Percentiles rank a stretch among this genome's conserved stretches.
Conservation (phyloP, 2,113 vertebrate species). For the Heliornis fulica region DNA sequence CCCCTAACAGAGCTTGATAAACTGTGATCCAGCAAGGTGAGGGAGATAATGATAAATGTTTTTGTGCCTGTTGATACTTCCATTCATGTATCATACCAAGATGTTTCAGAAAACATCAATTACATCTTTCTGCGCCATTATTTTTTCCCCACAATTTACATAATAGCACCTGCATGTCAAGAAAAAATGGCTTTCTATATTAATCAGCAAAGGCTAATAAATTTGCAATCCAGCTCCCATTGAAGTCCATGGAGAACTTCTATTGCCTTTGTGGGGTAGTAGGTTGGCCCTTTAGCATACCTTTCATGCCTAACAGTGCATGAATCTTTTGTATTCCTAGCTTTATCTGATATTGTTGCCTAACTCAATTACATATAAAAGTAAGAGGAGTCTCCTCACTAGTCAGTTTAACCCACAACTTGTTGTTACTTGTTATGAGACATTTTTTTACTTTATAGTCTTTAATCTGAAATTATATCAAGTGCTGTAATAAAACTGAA, state of each 20-base stretch:
- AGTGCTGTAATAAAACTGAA: slow-evolving; percentile 60
- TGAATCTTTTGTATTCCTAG: slow-evolving; percentile 59
- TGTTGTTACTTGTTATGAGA: slow-evolving; percentile 61
- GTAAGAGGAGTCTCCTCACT: background rate
- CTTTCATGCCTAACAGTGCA: slow-evolving; percentile 58
- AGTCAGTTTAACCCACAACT: slow-evolving; percentile 15
- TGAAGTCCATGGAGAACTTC: background rate
- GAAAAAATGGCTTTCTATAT: background rate
- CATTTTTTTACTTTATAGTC: slow-evolving; percentile 65
- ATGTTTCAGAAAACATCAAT: background rate
- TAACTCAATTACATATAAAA: slow-evolving; percentile 32
- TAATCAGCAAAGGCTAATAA: slow-evolving; percentile 39
- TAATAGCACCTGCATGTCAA: background rate
- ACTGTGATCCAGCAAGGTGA: background rate
- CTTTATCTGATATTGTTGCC: slow-evolving; percentile 56
- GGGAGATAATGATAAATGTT: background rate
- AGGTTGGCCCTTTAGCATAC: slow-evolving; percentile 35
- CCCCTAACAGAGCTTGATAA: slow-evolving; percentile 16
- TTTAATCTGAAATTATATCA: slow-evolving; percentile 70
- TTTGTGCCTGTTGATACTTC: background rate
- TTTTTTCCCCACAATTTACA: background rate
- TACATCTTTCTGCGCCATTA: background rate
- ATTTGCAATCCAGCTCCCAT: background rate
- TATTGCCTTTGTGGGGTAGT: slow-evolving; percentile 24
- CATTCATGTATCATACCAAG: background rate